phyloP scores from a whole-genome alignment of 2,113 vertebrate species.

The Gnathonemus longibarbis region DNA sequence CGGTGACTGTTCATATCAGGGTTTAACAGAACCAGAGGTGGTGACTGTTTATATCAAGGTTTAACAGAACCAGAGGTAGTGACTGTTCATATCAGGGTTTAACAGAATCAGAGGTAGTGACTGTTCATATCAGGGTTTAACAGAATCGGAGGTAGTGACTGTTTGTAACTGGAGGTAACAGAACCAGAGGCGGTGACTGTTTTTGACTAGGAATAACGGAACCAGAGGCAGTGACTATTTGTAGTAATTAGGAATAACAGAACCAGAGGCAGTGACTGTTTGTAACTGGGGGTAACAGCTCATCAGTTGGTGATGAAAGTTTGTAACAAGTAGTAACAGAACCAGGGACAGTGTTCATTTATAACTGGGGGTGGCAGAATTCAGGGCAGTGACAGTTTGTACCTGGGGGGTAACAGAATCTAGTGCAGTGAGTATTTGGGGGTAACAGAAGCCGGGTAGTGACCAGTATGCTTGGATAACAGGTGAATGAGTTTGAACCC shows the following conservation, averaged over 20 bases:
- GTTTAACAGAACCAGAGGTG: background rate
- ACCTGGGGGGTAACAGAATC: background rate
- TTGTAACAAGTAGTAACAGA: background rate
- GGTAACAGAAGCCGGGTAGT: background rate
- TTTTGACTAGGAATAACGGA: fast-evolving
- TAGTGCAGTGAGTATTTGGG: background rate
- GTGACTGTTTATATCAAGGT: background rate
- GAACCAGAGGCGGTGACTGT: background rate
- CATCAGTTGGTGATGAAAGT: background rate
- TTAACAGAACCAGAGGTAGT: background rate
- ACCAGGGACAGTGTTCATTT: background rate
- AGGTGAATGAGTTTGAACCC: background rate
- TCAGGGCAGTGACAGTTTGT: background rate
- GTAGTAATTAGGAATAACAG: background rate
- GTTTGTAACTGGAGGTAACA: background rate
- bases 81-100: background rate
- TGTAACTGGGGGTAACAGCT: background rate
- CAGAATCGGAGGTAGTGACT: background rate
- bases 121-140: background rate
- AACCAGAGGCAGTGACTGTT: background rate
- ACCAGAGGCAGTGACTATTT: background rate
- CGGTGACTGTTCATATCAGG: no score
- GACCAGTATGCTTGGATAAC: background rate
- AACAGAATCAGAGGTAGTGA: background rate
- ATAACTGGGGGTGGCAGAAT: background rate